Evolutionary conservation across 2,888 invertebrate species (phyloP).

Genomic region (Epiblema foenella): DNA sequence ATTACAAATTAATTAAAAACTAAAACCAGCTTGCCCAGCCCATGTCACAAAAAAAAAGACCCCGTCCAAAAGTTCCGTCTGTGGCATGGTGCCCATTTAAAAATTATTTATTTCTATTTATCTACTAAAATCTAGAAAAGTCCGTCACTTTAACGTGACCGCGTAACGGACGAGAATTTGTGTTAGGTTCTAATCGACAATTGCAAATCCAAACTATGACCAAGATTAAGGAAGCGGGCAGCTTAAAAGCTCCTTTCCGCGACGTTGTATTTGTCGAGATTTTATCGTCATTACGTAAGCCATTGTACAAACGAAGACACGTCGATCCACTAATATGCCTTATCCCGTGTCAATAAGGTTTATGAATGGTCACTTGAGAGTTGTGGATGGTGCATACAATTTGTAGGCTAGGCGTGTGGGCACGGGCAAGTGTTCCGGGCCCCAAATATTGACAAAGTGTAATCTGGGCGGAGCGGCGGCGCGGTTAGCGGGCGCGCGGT

Average conservation of each 20-base stretch:
- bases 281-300: slow-evolving; percentile 43
- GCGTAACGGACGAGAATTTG: background rate
- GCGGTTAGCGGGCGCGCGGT: slow-evolving; percentile 74
- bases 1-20: too few species aligned
- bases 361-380: background rate
- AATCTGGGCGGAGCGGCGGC: slow-evolving; percentile 71
- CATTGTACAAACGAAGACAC: slow-evolving; percentile 17
- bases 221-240: slow-evolving; percentile 20
- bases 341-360: background rate
- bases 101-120: too few species aligned
- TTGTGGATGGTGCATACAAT: slow-evolving; percentile 26
- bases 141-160: background rate
- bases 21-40: too few species aligned
- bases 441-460: slow-evolving; percentile 81
- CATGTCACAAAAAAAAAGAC: too few species aligned
- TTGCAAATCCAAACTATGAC: slow-evolving; percentile 24
- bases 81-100: too few species aligned
- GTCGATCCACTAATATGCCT: background rate
- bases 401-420: slow-evolving; percentile 44
- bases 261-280: slow-evolving; percentile 37
- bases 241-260: slow-evolving; percentile 35
- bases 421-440: slow-evolving; percentile 49
- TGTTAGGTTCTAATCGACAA: slow-evolving; percentile 1
- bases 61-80: too few species aligned
- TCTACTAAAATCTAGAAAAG: too few species aligned